Conservation (phyloP, 2,113 vertebrate genomes). For the Catharus fuscescens region DNA sequence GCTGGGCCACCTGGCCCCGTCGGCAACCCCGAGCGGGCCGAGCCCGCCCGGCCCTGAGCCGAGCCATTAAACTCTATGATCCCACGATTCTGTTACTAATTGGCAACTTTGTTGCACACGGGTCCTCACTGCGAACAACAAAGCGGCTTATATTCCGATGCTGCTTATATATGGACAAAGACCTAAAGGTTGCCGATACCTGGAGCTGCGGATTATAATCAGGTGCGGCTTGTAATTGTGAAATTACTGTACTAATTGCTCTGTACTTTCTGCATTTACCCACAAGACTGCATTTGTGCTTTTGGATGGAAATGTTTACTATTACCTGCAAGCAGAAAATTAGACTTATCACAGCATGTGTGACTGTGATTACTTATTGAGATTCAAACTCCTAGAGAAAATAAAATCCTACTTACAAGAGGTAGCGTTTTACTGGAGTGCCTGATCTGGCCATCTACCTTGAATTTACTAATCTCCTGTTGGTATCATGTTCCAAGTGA, state of each 20-base stretch:
- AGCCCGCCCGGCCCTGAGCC: no score
- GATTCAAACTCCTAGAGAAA: neutral
- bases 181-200: no score
- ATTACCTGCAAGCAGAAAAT: neutral
- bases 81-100: no score
- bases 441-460: neutral
- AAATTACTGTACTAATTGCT: neutral
- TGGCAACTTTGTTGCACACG: no score
- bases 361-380: neutral
- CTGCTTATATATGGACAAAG: no score
- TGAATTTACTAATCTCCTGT: neutral
- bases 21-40: no score
- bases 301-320: neutral
- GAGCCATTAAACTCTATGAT: no score
- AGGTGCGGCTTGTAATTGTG: no score
- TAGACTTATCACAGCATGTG: neutral
- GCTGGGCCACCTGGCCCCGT: no score
- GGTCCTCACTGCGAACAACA: no score
- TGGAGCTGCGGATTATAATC: no score
- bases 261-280: neutral
- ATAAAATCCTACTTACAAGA: neutral
- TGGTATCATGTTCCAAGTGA: fast-evolving
- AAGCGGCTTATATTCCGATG: no score
- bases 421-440: neutral
- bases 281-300: neutral